phyloP scores from a whole-genome alignment of 2,888 invertebrate species.

The Nemoura dubitans region DNA sequence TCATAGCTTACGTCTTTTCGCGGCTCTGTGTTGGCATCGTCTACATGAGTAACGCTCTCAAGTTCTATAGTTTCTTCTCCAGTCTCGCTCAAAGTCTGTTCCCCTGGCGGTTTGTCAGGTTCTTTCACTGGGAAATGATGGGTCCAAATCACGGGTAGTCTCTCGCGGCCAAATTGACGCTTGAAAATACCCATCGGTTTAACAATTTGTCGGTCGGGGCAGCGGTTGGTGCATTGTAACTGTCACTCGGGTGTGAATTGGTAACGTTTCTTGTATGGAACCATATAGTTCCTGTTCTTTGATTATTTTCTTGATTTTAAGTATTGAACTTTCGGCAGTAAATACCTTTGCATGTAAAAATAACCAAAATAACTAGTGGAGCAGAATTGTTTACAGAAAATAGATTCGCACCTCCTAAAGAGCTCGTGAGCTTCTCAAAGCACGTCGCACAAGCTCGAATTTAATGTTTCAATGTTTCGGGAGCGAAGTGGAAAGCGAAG shows the following conservation, averaged over 20 bases:
- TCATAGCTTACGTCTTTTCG: conserved; percentile 8
- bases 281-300: background rate
- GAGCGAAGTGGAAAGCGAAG: background rate
- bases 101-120: conserved; percentile 24
- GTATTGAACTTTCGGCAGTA: background rate
- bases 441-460: too few species aligned
- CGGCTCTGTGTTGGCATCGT: conserved; percentile 4
- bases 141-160: conserved; percentile 28
- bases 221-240: background rate
- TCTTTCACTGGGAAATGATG: conserved; percentile 38
- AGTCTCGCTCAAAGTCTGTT: background rate
- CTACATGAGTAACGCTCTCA: background rate
- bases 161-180: conserved; percentile 13
- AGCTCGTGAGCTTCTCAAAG: background rate
- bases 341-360: background rate
- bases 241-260: background rate
- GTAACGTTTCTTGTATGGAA: background rate
- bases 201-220: background rate
- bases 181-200: conserved; percentile 4
- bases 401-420: background rate
- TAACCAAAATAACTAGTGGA: background rate
- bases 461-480: background rate
- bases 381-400: background rate
- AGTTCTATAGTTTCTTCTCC: background rate
- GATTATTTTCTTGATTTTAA: background rate